Conservation (phyloP, 2,888 invertebrate genomes). For the Nemapogon koenigi region DNA sequence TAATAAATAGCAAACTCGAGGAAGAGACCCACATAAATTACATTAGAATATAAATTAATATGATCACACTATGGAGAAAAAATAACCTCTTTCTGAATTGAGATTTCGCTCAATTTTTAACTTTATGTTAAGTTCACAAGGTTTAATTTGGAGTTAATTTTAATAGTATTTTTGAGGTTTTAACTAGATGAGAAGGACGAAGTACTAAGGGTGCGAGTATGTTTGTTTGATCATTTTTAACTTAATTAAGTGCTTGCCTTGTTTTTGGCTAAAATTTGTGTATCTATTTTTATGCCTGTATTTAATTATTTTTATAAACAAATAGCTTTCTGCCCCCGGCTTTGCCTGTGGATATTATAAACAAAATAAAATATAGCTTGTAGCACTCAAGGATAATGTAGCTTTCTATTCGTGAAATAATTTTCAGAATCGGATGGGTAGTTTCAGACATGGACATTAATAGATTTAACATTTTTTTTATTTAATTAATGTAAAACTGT, state of each 20-base stretch:
- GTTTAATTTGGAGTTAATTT: neutral
- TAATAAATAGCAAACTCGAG: conserved; percentile 27
- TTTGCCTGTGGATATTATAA: no score
- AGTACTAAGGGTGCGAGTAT: conserved; percentile 10
- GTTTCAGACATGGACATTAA: no score
- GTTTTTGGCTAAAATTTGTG: conserved; percentile 6
- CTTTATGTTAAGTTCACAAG: neutral
- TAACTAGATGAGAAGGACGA: conserved; percentile 8
- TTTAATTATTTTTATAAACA: no score
- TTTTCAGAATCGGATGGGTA: no score
- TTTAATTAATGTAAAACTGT: no score
- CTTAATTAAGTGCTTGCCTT: conserved; percentile 10
- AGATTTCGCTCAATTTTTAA: conserved; percentile 2
- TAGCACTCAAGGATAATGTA: no score
- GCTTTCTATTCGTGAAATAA: no score
- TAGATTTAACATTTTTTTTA: no score
- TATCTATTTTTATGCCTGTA: no score
- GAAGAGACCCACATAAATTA: conserved; percentile 48
- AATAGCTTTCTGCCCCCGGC: no score
- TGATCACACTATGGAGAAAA: conserved; percentile 42
- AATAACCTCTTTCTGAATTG: conserved; percentile 16
- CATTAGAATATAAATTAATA: conserved; percentile 61
- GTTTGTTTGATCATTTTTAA: conserved; percentile 13
- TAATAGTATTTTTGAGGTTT: conserved; percentile 6
- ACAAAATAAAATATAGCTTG: no score